Evolutionary conservation across 2,797 vertebrate species (phyloP), one percentile per base, ranked within the genome.

Genomic region (Phrynocephalus forsythii): DNA sequence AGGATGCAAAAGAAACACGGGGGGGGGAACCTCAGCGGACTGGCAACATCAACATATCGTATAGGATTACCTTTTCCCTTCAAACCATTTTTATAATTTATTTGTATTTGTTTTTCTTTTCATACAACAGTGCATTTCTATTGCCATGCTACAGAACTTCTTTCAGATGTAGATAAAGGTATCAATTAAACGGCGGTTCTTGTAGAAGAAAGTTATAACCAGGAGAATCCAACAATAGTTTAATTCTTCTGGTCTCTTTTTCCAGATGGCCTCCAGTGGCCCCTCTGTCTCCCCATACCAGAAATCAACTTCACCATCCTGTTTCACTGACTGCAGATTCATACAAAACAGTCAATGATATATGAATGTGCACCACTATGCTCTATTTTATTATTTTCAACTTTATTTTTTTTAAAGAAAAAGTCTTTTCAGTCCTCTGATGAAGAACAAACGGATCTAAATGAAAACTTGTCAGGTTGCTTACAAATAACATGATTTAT

Each of bases 61-160:
- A 56, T 7, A 77, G 50, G 18, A 60, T 82, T 22, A 81, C 2
- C 79, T 78, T 85, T 82, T 30, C 84, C 1, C 30, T 16, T 66
- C 2, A 38, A 1, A 56, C 20, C 73, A 18, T 8, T 52, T 87
- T 72, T 86, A 73, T 85, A 56, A 9, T 88, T 86, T 5, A 6
- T 24, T 79, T 91, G 66, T 84, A 52, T 63, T 44, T 38, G n/a
- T 13, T 83, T 50, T 63, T 16, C n/a, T 11, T 86, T 73, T 52
- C 33, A 33, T 44, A 83, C 52, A 67, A 22, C 30, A 75, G 50
- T 30, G 72, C 28, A 63, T 33, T 66, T 48, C 72, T 73, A 85
- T 56, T 95, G 95, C 95, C 92, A 85, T 86, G 91, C 95, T 94
- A 95, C 94, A 97, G 93, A 95, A 93, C 90, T 50, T 1, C 94